Conservation (phyloP, 2,888 invertebrate genomes). For the Drosophila sordidula region DNA sequence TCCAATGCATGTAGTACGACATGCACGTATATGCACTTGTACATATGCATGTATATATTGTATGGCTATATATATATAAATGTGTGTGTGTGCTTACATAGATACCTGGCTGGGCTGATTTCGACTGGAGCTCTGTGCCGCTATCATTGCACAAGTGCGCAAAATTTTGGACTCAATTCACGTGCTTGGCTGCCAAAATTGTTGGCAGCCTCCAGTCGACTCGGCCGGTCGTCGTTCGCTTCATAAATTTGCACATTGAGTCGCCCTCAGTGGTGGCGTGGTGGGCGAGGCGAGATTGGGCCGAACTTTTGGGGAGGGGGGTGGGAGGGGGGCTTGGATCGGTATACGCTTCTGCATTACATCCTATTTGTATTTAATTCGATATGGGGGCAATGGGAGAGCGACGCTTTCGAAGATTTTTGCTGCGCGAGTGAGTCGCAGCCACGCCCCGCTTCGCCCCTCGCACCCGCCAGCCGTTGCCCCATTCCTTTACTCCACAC, state of each 20-base stretch:
- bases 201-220: conserved; percentile 68
- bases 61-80: background rate
- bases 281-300: background rate
- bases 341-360: conserved; percentile 53
- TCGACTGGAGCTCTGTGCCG: conserved; percentile 45
- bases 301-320: background rate
- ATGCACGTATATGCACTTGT: conserved; percentile 17
- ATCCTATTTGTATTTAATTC: conserved; percentile 76
- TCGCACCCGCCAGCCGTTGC: background rate
- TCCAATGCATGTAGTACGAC: conserved; percentile 15
- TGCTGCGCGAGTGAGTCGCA: conserved; percentile 58
- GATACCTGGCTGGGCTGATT: conserved; percentile 55
- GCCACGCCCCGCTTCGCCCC: background rate
- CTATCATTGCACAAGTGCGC: conserved; percentile 80
- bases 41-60: background rate
- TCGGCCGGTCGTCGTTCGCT: conserved; percentile 66
- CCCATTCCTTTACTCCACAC: conserved; percentile 1
- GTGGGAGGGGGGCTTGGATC: conserved; percentile 18
- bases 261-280: conserved; percentile 56
- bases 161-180: conserved; percentile 83
- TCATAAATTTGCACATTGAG: conserved; percentile 78
- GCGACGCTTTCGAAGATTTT: conserved; percentile 60
- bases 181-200: conserved; percentile 83
- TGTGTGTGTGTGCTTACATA: conserved; percentile 39
- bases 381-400: conserved; percentile 53